A percentile compares a stretch with the other conserved stretches of the same genome.
These are phyloP conservation scores for Xerus rutilus DNA, from an alignment of 2,797 vertebrate species.

Conservation along the genomic window DNA sequence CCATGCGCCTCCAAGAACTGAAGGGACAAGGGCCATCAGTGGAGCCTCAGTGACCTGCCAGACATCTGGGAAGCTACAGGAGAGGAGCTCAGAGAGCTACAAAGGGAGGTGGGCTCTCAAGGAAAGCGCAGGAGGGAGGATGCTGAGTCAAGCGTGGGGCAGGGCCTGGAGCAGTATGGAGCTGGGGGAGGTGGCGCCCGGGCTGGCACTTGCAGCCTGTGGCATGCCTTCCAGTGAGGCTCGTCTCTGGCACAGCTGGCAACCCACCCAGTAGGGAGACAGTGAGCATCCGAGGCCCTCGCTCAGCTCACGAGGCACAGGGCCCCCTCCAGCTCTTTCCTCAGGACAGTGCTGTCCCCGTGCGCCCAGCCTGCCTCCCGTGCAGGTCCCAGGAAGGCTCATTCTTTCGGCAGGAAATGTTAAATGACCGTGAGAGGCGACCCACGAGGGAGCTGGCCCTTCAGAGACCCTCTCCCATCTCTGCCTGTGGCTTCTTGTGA, in stretches of 20 bases:
- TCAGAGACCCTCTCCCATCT: background rate
- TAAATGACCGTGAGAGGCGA: background rate
- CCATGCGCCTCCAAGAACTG: background rate
- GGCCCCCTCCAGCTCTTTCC: background rate
- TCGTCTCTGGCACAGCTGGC: too few species aligned
- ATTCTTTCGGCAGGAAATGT: background rate
- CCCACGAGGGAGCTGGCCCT: background rate
- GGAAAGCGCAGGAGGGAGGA: background rate
- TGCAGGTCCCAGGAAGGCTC: background rate
- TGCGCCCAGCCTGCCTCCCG: background rate
- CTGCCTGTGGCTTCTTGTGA: background rate
- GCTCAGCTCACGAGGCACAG: too few species aligned
- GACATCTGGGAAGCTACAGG: background rate
- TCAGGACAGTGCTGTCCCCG: background rate
- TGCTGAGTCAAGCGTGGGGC: background rate
- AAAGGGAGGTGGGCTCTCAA: background rate
- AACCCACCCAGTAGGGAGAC: background rate
- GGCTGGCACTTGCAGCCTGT: too few species aligned
- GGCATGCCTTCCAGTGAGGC: too few species aligned
- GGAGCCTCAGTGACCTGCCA: background rate
- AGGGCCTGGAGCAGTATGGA: background rate
- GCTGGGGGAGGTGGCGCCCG: too few species aligned
- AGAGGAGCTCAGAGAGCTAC: background rate
- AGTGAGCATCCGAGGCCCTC: too few species aligned
- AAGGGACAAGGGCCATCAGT: background rate